Conservation (phyloP, 2,113 vertebrate genomes). For the Porphyrio hochstetteri region DNA sequence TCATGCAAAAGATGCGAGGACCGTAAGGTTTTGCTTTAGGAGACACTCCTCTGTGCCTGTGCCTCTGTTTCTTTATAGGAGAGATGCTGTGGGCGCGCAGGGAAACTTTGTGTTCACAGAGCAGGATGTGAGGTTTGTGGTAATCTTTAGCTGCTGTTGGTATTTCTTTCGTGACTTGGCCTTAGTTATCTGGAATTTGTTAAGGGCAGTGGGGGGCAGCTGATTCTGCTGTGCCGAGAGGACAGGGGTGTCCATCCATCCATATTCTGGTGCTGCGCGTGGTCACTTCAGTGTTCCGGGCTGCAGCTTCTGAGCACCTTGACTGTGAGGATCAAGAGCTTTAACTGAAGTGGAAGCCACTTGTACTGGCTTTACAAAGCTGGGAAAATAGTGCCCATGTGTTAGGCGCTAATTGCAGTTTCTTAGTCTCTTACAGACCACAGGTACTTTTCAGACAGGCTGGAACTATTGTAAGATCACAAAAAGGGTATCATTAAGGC, state of each 20-base stretch:
- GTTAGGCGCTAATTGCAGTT: not conserved
- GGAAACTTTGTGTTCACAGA: not conserved
- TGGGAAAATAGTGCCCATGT: not conserved
- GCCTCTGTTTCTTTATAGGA: not conserved
- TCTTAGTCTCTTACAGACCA: not conserved
- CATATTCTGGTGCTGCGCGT: rapidly evolving
- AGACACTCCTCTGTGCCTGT: not conserved
- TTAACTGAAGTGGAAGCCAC: not conserved
- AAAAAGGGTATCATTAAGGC: not conserved
- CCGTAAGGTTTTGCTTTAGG: not conserved
- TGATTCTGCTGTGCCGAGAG: too few species aligned
- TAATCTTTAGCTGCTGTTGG: not conserved
- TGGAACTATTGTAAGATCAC: not conserved
- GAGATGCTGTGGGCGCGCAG: too few species aligned
- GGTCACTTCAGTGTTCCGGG: not conserved
- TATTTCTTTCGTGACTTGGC: not conserved
- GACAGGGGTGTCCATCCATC: not conserved
- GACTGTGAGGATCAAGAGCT: not conserved
- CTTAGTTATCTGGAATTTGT: too few species aligned
- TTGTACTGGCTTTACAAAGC: not conserved
- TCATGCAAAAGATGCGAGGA: rapidly evolving
- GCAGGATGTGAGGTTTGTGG: not conserved
- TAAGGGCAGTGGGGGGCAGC: not conserved
- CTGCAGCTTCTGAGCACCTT: not conserved
- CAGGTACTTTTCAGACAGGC: not conserved